Evolutionary conservation across 2,888 invertebrate species (phyloP).

Genomic region (Brachynemurus nebulosus): DNA sequence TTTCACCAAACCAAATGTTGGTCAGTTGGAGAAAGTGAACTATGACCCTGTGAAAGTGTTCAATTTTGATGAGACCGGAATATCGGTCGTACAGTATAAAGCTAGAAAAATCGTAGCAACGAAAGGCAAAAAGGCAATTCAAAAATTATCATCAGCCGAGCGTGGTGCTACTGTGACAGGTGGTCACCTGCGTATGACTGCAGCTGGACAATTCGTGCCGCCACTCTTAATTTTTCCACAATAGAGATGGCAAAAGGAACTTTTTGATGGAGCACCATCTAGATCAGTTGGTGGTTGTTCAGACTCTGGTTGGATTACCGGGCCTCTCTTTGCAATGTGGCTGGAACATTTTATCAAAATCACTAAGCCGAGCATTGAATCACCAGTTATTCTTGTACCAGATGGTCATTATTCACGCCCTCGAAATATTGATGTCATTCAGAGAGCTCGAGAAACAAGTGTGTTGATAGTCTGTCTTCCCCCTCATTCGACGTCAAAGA

Average conservation of each 20-base stretch:
- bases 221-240: constrained; percentile 26
- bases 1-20: constrained; percentile 22
- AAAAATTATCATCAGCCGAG: constrained; percentile 19
- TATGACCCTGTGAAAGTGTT: constrained; percentile 15
- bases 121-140: constrained; percentile 21
- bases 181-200: constrained; percentile 23
- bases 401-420: background rate
- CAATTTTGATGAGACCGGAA: constrained; percentile 23
- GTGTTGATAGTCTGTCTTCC: constrained; percentile 15
- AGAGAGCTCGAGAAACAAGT: constrained; percentile 5
- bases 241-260: constrained; percentile 22
- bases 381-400: background rate
- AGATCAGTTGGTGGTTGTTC: constrained; percentile 21
- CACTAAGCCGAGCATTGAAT: constrained; percentile 4
- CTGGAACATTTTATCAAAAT: constrained; percentile 19
- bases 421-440: constrained; percentile 3
- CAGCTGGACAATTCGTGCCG: constrained; percentile 23
- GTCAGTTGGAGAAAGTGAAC: constrained; percentile 18
- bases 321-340: constrained; percentile 25
- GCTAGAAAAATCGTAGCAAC: constrained; percentile 16
- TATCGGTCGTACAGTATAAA: constrained; percentile 19
- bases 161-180: constrained; percentile 22
- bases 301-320: constrained; percentile 25
- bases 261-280: constrained; percentile 23
- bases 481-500: constrained; percentile 20